phyloP scores from a whole-genome alignment of 1,140 invertebrate species.

The Stenopsyche tienmushanensis region DNA sequence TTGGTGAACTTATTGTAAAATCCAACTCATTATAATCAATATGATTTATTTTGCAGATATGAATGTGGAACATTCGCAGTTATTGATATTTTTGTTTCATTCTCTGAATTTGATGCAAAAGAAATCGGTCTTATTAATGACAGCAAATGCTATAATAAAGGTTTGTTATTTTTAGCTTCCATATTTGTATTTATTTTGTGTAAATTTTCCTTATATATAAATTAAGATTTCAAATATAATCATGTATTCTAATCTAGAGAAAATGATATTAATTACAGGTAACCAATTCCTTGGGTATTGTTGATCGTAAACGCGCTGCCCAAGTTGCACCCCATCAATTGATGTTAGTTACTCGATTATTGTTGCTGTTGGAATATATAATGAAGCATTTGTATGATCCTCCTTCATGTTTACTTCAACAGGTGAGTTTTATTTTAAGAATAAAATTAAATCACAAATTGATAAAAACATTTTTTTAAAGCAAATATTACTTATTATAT shows the following conservation, averaged over 20 bases:
- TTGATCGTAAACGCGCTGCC: constrained; percentile 55
- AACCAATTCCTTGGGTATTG: constrained; percentile 83
- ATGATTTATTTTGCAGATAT: constrained; percentile 66
- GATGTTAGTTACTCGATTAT: constrained; percentile 77
- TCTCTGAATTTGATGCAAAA: constrained; percentile 94
- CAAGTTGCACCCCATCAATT: constrained; percentile 62
- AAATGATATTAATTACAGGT: constrained; percentile 62
- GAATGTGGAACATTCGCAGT: constrained; percentile 93
- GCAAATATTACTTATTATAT: constrained; percentile 15
- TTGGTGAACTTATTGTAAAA: not conserved
- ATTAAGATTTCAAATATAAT: not conserved
- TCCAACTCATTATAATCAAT: not conserved
- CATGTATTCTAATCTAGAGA: not conserved
- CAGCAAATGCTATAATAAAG: constrained; percentile 60
- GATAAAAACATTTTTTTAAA: too few relatives aligned
- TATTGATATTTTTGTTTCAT: constrained; percentile 92
- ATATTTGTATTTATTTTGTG: not conserved
- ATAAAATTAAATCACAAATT: too few relatives aligned
- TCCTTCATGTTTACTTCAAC: constrained; percentile 71
- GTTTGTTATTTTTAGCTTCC: constrained; percentile 41
- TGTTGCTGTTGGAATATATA: constrained; percentile 92
- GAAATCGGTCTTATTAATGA: constrained; percentile 85
- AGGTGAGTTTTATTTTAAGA: constrained; percentile 55
- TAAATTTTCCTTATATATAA: not conserved
- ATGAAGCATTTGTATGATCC: constrained; percentile 94